Evolutionary conservation across 2,888 invertebrate species (phyloP).

Genomic region (Stomorhina lunata): DNA sequence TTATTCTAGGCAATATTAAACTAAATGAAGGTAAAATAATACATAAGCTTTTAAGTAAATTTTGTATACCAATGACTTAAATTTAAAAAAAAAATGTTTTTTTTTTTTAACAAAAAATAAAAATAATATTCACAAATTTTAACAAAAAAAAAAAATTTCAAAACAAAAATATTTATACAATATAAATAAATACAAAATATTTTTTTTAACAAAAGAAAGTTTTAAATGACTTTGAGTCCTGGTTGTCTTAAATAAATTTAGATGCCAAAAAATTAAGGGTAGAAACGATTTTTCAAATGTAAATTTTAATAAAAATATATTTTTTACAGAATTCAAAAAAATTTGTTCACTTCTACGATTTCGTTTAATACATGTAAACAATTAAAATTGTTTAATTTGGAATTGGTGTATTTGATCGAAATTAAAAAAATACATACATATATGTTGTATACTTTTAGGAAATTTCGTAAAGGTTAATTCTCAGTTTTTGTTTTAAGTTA

Average conservation of each 20-base stretch:
- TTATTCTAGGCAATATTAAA: background rate
- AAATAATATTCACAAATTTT: conserved; percentile 21
- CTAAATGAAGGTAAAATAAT: background rate
- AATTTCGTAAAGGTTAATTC: too few relatives aligned
- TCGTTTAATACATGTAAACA: too few relatives aligned
- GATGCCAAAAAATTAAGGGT: background rate
- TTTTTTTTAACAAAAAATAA: conserved; percentile 33
- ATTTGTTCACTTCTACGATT: too few relatives aligned
- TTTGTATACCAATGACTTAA: conserved; percentile 1
- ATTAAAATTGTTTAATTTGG: too few relatives aligned
- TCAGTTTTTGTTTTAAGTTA: too few relatives aligned
- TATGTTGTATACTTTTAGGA: too few relatives aligned
- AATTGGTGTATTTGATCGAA: background rate
- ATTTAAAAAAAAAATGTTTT: conserved; percentile 46
- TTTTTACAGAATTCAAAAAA: too few relatives aligned
- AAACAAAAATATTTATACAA: conserved; percentile 15
- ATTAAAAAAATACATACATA: background rate
- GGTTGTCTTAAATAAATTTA: conserved; percentile 42
- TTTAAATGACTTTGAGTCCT: conserved; percentile 53
- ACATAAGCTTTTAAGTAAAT: background rate
- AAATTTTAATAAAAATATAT: background rate
- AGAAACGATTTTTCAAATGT: background rate
- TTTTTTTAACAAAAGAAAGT: conserved; percentile 24
- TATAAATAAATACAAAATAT: conserved; percentile 35
- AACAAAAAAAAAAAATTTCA: conserved; percentile 26